Evolutionary conservation across 2,797 vertebrate genomes (phyloP).

Genomic region (Limosa lapponica): DNA sequence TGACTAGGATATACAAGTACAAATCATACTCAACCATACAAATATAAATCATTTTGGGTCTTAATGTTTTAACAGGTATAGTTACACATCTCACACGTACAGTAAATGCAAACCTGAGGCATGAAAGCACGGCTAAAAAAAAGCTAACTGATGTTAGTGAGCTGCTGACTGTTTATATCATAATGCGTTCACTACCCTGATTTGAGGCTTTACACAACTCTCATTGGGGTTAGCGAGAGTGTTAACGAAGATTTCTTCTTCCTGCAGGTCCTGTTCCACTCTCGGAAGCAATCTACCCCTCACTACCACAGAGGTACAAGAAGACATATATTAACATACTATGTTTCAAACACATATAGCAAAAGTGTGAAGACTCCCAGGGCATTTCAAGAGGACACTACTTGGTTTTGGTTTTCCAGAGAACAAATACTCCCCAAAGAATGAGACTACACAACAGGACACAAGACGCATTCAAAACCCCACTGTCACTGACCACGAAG

Average conservation of each 20-base stretch:
- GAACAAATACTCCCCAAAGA: neutral
- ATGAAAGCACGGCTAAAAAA: neutral
- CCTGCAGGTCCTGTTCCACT: neutral
- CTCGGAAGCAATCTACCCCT: neutral
- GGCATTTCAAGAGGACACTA: neutral
- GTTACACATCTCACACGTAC: neutral
- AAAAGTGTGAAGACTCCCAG: neutral
- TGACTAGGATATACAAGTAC: neutral
- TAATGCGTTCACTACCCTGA: neutral
- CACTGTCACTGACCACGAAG: neutral
- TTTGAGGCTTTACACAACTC: neutral
- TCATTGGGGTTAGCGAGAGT: neutral
- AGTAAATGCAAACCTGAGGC: neutral
- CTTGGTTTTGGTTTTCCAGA: neutral
- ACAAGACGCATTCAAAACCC: neutral
- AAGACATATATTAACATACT: neutral
- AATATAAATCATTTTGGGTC: neutral
- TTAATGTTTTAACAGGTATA: neutral
- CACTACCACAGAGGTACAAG: neutral
- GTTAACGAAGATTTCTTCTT: neutral
- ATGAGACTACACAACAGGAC: neutral
- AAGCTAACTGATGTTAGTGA: neutral
- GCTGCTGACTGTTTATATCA: neutral
- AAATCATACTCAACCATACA: neutral
- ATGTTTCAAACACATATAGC: neutral